These are phyloP conservation scores for Slavum lentiscoides DNA, from an alignment of 2,888 invertebrate species.

Conservation along the genomic window DNA sequence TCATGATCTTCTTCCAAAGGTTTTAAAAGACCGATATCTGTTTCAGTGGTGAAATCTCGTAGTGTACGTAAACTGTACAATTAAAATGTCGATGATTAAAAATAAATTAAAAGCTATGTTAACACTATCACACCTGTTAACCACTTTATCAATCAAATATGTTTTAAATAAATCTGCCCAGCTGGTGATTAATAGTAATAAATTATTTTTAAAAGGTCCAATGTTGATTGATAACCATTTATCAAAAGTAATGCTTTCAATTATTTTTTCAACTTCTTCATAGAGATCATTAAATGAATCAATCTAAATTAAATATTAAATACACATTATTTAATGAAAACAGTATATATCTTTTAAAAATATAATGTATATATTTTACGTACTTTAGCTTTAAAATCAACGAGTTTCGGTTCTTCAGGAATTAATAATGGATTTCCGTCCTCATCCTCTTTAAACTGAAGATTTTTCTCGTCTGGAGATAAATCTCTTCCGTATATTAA, in stretches of 20 bases:
- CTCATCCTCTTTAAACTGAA: constrained; percentile 58
- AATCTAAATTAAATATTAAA: constrained; percentile 64
- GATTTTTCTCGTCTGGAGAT: constrained; percentile 73
- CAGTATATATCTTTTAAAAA: background rate
- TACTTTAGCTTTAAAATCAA: constrained; percentile 76
- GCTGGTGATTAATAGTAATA: constrained; percentile 80
- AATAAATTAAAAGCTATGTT: background rate
- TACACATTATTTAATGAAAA: background rate
- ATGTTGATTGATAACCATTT: constrained; percentile 81
- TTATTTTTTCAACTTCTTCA: constrained; percentile 72
- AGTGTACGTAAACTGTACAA: constrained; percentile 71
- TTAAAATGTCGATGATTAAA: background rate
- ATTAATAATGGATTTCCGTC: constrained; percentile 57
- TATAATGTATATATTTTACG: background rate
- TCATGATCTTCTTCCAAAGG: constrained; percentile 82
- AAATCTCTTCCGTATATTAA: constrained; percentile 73
- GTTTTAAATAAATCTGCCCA: constrained; percentile 88
- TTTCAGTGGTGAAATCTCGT: constrained; percentile 77
- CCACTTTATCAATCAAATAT: constrained; percentile 80
- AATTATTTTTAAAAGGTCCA: constrained; percentile 76
- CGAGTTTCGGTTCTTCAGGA: constrained; percentile 70
- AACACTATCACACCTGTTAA: constrained; percentile 64
- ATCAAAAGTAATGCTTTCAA: constrained; percentile 71
- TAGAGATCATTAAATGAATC: constrained; percentile 79
- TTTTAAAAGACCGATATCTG: constrained; percentile 72